Conservation (phyloP, 2,888 invertebrate species). For the Calephelis perditalis region DNA sequence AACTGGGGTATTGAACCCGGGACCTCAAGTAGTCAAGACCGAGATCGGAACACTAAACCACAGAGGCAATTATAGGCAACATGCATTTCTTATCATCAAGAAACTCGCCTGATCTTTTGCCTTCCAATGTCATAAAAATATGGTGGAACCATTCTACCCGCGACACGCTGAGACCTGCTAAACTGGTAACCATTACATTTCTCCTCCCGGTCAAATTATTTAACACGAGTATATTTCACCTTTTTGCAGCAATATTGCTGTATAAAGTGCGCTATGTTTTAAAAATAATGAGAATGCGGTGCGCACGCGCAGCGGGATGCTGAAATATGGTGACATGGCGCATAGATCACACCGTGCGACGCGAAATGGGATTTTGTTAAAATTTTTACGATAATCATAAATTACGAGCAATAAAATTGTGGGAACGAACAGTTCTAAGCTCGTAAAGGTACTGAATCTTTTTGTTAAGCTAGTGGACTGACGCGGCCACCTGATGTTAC, state of each 20-base stretch:
- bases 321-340: conserved; percentile 36
- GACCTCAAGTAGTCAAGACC: too few species aligned
- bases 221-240: conserved; percentile 30
- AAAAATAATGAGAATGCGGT: conserved; percentile 46
- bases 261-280: conserved; percentile 53
- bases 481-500: conserved; percentile 4
- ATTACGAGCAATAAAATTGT: conserved; percentile 15
- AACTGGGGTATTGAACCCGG: too few species aligned
- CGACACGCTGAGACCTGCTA: background rate
- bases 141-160: too few species aligned
- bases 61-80: too few species aligned
- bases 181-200: conserved; percentile 3
- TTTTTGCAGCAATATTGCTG: conserved; percentile 54
- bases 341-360: conserved; percentile 35
- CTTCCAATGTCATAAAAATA: too few species aligned
- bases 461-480: background rate
- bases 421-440: background rate
- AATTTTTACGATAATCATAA: conserved; percentile 27
- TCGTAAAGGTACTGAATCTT: background rate
- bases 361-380: conserved; percentile 23
- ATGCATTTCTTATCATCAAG: too few species aligned
- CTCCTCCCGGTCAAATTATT: conserved; percentile 6
- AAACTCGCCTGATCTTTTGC: too few species aligned
- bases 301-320: conserved; percentile 39
- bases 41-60: too few species aligned